Base-by-base conservation (phyloP, 2,113 vertebrate genomes). In the Manacus vitellinus region DNA sequence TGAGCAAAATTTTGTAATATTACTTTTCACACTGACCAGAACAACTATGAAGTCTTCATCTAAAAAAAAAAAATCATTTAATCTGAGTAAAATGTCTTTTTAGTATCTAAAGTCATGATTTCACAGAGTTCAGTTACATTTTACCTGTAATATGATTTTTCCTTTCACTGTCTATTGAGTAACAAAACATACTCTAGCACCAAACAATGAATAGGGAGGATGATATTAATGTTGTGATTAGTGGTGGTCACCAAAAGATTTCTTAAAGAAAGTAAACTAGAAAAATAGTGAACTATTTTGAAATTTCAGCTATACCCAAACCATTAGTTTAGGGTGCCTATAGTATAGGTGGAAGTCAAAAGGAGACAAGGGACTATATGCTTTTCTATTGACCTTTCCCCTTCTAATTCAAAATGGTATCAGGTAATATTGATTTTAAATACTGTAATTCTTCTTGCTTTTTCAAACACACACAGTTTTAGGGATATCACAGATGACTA, bases 1-100 rank as follows among this genome's bases (percentile, higher is more conserved):
- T 0, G 0, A 66, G 14, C 46, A 52, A 49, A 41, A 24, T 62
- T 59, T 61, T 49, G 4, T 73, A 56, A 47, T 54, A 47, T 19
- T 87, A 17, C 6, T 54, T 87, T 89, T 80, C 49, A 68, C 3
- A 33, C 37, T 55, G 39, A 75, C 54, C 23, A 43, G 30, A 55
- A 46, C 3, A 72, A 68, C 12, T 77, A 35, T 47, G 27, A 70
- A 59, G 27, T 43, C 16, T 46, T 30, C 4, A 23, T 66, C 46
- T 31, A 75, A 44, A 12, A 65, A 65, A 80, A 3, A 55, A 24
- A 27, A 8, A 39, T 39, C 1, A 6, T 24, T 73, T 61, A 4
- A 43, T 71, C 5, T 52, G 46, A 56, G 21, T 66, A 41, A 84
- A 79, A 58, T 2, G 1, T 54, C 37, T 63, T 66, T 35, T 21